Base-by-base conservation (phyloP, 2,888 invertebrate species). In the Mellilla xanthometata region DNA sequence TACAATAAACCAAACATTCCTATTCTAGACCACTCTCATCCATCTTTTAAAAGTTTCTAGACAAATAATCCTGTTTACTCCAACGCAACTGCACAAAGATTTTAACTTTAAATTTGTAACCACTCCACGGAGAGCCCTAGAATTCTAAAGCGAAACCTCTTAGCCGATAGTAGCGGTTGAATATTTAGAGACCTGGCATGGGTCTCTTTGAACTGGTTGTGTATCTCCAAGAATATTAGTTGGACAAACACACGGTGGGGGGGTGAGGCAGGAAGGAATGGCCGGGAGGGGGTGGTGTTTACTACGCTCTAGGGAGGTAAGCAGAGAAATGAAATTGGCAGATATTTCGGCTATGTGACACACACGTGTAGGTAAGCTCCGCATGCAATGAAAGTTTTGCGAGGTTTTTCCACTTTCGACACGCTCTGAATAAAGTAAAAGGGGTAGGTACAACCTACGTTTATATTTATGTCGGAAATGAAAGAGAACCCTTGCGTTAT, bases 251-350 rank as follows among this genome's bases (percentile, higher is more conserved):
- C 65, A 65, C 68, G 63, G 60, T 62, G 64, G 63, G 66, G 68
- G 63, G 60, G 63, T 58, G 58, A 42, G 41, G 60, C 59, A 44
- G 60, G 57, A 56, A 58, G 63, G 68, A 40, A 39, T 51, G 66
- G 65, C 59, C 58, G 71, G 66, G 57, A 55, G 62, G 67, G 65
- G 76, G 71, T 69, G 76, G 81, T 84, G 81, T 85, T 87, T 85
- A 86, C 84, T 77, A 75, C 76, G 76, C 86, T 83, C 88, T 52
- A 66, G 87, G 86, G 88, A 88, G 84, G 76, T 64, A 68, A 72
- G 72, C 68, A 76, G 71, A 81, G 84, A 82, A 84, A 88, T 86
- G 85, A 88, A 86, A 87, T 86, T 86, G 85, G 81, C 73, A 79
- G 82, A 87, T 86, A 86, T 86, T 86, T 83, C 81, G 78, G 78